Conservation (phyloP, 2,888 invertebrate genomes). For the Byasa hedistus region DNA sequence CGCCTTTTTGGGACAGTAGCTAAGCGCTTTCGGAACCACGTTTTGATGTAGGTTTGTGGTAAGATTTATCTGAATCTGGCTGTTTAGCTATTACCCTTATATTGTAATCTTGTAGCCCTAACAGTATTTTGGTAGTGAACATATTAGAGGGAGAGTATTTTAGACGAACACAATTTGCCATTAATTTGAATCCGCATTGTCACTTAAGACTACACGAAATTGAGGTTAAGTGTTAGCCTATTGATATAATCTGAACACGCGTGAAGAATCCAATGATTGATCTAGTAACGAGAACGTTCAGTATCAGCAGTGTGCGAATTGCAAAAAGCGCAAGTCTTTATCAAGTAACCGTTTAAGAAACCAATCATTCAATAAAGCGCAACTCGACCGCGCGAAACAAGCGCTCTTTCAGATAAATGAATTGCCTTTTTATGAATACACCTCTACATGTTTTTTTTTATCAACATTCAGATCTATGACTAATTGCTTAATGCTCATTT, state of each 20-base stretch:
- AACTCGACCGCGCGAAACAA: slow-evolving; percentile 12
- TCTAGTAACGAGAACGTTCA: not conserved
- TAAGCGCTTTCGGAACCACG: too few relatives aligned
- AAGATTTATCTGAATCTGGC: too few relatives aligned
- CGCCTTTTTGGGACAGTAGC: too few relatives aligned
- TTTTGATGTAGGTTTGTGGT: too few relatives aligned
- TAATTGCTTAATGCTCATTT: not conserved
- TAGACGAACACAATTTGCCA: too few relatives aligned
- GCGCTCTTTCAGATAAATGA: slow-evolving; percentile 10
- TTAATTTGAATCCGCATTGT: too few relatives aligned
- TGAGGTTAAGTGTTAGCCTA: too few relatives aligned
- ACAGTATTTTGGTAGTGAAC: too few relatives aligned
- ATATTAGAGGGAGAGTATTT: too few relatives aligned
- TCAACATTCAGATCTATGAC: not conserved
- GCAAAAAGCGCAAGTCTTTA: slow-evolving; percentile 15
- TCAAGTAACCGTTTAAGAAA: slow-evolving; percentile 8
- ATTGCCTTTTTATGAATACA: slow-evolving; percentile 14
- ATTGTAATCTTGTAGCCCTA: too few relatives aligned
- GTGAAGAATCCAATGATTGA: not conserved
- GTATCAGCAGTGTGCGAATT: slow-evolving; percentile 10
- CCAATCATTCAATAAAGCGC: slow-evolving; percentile 24
- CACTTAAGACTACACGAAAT: too few relatives aligned
- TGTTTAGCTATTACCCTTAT: too few relatives aligned
- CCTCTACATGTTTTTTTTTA: not conserved
- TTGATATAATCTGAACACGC: not conserved